phyloP scores from a whole-genome alignment of 2,113 vertebrate species.

The Genyomyrus donnyi region DNA sequence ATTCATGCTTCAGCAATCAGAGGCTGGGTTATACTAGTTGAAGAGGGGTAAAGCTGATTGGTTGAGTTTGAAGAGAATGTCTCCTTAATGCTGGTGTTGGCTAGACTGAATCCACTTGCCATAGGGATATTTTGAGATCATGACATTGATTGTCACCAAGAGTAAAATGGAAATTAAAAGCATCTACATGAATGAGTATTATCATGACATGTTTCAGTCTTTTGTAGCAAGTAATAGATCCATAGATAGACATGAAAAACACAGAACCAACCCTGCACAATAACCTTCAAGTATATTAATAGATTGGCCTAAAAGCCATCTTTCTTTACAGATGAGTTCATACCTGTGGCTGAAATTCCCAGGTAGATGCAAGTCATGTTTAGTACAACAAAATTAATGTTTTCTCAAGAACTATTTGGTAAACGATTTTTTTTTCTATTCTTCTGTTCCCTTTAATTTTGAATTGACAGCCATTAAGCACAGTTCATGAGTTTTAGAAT shows the following conservation, averaged over 20 bases:
- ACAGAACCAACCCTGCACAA: not conserved
- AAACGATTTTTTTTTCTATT: not conserved
- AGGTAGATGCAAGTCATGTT: not conserved
- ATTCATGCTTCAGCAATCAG: not conserved
- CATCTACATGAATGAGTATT: not conserved
- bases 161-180: not conserved
- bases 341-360: not conserved
- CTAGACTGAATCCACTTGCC: not conserved
- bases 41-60: not conserved
- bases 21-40: not conserved
- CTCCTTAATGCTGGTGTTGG: not conserved
- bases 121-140: not conserved
- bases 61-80: not conserved
- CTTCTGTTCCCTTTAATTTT: not conserved
- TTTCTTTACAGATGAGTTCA: not conserved
- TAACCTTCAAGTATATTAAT: not conserved
- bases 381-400: not conserved
- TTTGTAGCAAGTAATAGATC: not conserved
- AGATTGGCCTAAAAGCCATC: not conserved
- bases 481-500: not conserved
- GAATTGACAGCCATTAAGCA: not conserved
- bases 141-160: not conserved
- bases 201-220: not conserved
- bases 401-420: not conserved
- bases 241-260: not conserved